phyloP scores from a whole-genome alignment of 1,140 invertebrate species.

The Maniola jurtina region DNA sequence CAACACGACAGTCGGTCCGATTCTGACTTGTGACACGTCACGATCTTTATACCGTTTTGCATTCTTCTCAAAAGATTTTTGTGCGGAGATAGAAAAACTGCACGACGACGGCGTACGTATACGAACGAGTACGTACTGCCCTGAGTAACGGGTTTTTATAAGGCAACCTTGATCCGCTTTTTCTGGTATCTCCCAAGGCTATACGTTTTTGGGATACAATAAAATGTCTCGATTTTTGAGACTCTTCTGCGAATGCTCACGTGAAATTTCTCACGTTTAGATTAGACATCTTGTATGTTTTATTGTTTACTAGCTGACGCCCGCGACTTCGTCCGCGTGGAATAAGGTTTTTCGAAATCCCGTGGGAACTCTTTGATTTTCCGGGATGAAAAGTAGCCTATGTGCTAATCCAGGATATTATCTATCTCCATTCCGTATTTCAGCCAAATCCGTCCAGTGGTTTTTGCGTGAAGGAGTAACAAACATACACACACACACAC shows the following conservation, averaged over 20 bases:
- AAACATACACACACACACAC: too few relatives aligned
- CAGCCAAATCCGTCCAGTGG: background rate
- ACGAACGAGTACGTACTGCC: slow-evolving; percentile 3
- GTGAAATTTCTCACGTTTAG: background rate
- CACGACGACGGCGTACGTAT: slow-evolving; percentile 1
- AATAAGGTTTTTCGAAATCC: too few relatives aligned
- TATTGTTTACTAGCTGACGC: too few relatives aligned
- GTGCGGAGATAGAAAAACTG: slow-evolving; percentile 12
- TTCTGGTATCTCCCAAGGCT: slow-evolving; percentile 9
- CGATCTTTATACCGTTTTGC: slow-evolving; percentile 34
- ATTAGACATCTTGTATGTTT: background rate
- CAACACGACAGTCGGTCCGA: slow-evolving; percentile 22
- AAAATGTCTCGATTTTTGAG: background rate
- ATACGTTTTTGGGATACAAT: slow-evolving; percentile 5
- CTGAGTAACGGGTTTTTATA: slow-evolving; percentile 11
- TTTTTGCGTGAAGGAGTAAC: background rate
- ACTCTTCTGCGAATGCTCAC: background rate
- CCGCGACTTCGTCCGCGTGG: too few relatives aligned
- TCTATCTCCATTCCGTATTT: too few relatives aligned
- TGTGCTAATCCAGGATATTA: too few relatives aligned
- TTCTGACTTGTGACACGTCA: slow-evolving; percentile 33
- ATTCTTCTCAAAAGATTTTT: slow-evolving; percentile 28
- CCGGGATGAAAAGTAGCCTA: too few relatives aligned
- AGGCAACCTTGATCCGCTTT: slow-evolving; percentile 11
- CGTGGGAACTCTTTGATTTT: too few relatives aligned